Base-by-base conservation (phyloP, 2,888 invertebrate genomes). In the Polylopha cassiicola region DNA sequence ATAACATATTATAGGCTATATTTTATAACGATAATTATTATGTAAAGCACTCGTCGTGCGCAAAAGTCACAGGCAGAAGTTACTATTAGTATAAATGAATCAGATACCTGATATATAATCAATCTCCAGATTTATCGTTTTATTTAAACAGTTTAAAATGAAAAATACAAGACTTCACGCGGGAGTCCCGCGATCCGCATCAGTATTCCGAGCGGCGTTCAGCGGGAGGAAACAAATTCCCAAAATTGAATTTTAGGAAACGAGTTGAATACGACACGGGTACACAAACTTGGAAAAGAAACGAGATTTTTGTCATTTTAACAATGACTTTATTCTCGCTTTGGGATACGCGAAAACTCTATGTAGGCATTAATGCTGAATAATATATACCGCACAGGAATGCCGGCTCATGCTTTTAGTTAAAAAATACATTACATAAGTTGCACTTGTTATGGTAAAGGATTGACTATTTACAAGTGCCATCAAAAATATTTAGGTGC, bases 181-280 rank as follows among this genome's bases (percentile, higher is more conserved):
- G 46, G 56, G 54, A 63, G 69, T 64, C 65, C 68, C 66, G 56
- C 49, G 45, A 38, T 44, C 53, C 61, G 50, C 75, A 85, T 85
- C 76, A 84, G 84, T 85, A 85, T 85, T 84, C 84, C 58, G 66
- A 55, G 53, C 79, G 65, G 67, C 69, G 64, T 72, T 72, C 79
- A 68, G 67, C 73, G 75, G 68, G 75, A 78, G 79, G 82, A 77
- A 81, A 85, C 85, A 84, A 85, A 85, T 85, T 84, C 78, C 79
- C 84, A 82, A 84, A 85, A 85, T 85, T 85, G 85, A 84, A 85
- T 85, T 84, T 84, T 81, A 74, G 66, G 81, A 77, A 84, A 84
- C 84, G 82, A 84, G 82, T 81, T 81, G 82, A 79, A 81, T 80
- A 80, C 84, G 79, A 82, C 84, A 73, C 73, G 66, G 70, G 72